A percentile compares a stretch with the other conserved stretches of the same genome.
Conservation (phyloP, 2,113 vertebrate species). For the Colaptes auratus region DNA sequence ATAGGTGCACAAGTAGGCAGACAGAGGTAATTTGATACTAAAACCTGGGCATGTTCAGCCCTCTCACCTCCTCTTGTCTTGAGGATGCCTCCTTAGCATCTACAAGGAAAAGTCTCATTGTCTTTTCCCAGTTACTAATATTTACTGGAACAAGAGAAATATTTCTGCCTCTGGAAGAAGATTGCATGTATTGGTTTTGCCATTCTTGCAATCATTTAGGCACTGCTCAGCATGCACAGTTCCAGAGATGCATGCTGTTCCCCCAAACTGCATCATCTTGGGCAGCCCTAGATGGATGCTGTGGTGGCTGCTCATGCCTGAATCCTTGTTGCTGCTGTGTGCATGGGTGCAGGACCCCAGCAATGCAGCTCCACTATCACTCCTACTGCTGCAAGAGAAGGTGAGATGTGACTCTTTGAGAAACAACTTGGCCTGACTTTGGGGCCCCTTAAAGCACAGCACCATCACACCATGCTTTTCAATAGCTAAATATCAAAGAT, state of each 20-base stretch:
- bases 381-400: rapidly evolving
- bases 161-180: background rate
- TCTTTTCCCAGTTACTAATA: background rate
- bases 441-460: background rate
- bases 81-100: background rate
- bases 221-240: rapidly evolving
- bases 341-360: background rate
- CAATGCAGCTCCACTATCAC: background rate
- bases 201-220: background rate
- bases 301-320: background rate
- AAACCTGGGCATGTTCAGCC: background rate
- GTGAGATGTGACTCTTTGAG: background rate
- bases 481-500: too few species aligned
- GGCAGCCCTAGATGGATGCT: background rate
- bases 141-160: background rate
- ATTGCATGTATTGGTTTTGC: background rate
- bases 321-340: background rate
- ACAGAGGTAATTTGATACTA: background rate
- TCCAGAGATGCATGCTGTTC: background rate
- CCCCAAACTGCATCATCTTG: background rate
- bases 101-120: background rate
- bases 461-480: background rate
- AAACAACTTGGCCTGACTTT: background rate
- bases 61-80: background rate
- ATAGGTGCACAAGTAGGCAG: background rate